These are phyloP conservation scores for Megalopta genalis DNA, from an alignment of 1,140 invertebrate genomes.

Conservation along the genomic window DNA sequence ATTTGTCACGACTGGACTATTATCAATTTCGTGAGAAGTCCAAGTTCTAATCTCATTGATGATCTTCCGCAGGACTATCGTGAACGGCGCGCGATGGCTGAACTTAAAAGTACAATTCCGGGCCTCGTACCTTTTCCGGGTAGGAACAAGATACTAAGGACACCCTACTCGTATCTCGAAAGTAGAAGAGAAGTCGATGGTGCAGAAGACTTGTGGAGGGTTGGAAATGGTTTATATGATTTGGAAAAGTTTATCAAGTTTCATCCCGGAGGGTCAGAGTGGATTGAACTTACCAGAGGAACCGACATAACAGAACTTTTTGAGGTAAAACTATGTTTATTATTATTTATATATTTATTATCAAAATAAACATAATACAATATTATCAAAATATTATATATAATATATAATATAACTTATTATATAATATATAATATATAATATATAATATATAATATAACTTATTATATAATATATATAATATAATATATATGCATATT, in stretches of 20 bases:
- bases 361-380: too few species aligned
- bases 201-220: slow-evolving; percentile 89
- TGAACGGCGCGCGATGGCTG: slow-evolving; percentile 34
- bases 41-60: too few species aligned
- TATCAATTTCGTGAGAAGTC: too few species aligned
- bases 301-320: slow-evolving; percentile 90
- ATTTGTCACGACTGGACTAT: too few species aligned
- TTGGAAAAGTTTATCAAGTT: slow-evolving; percentile 83
- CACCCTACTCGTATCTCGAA: slow-evolving; percentile 75
- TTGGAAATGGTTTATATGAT: slow-evolving; percentile 89
- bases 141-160: slow-evolving; percentile 57
- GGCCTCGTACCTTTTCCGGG: slow-evolving; percentile 61
- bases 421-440: too few species aligned
- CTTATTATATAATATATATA: too few species aligned
- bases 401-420: too few species aligned
- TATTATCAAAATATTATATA: too few species aligned
- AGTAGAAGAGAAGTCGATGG: slow-evolving; percentile 86
- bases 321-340: too few species aligned
- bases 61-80: neutral
- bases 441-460: too few species aligned
- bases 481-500: too few species aligned
- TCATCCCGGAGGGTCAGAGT: slow-evolving; percentile 91
- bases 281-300: slow-evolving; percentile 86
- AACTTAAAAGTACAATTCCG: slow-evolving; percentile 67
- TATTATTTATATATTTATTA: too few species aligned